These are phyloP conservation scores for Mesocentrotus franciscanus DNA, from an alignment of 53 echinoderm and acorn worm genomes.

Conservation along the genomic window DNA sequence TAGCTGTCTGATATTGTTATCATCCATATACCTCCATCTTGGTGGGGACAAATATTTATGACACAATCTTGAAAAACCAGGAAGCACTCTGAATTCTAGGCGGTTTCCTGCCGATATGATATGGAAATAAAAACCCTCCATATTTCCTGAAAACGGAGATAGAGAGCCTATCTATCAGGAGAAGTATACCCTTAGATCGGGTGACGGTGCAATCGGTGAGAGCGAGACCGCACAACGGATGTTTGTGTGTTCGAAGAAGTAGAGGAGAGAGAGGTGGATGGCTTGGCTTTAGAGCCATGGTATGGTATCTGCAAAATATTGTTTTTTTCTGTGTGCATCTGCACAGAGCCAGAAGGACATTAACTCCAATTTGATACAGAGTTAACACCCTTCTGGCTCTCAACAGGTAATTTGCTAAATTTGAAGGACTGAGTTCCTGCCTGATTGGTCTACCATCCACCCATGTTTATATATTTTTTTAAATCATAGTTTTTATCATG, in stretches of 20 bases:
- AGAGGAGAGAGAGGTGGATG: background rate
- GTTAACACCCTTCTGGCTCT: no score
- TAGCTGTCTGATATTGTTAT: background rate
- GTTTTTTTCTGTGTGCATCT: background rate
- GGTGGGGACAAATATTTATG: conserved; percentile 2
- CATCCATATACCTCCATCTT: background rate
- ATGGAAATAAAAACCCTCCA: background rate
- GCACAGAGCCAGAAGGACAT: background rate
- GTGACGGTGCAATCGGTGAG: background rate
- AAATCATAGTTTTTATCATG: background rate
- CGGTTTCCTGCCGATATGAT: conserved; percentile 43
- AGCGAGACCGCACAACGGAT: conserved; percentile 12
- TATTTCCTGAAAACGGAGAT: background rate
- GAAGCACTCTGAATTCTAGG: conserved; percentile 41
- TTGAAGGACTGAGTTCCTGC: no score
- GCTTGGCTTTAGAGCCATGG: background rate
- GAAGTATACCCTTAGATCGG: background rate
- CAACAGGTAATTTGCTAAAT: no score
- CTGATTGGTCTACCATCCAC: no score
- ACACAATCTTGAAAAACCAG: background rate
- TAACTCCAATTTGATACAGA: background rate
- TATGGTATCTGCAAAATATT: conserved; percentile 5
- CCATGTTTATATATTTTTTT: no score
- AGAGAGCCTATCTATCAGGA: background rate
- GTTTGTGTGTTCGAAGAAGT: conserved; percentile 4